A percentile compares a stretch with the other conserved stretches of the same genome.
These are phyloP conservation scores for Eugnorisma glareosa DNA, from an alignment of 2,888 invertebrate genomes.

Conservation along the genomic window DNA sequence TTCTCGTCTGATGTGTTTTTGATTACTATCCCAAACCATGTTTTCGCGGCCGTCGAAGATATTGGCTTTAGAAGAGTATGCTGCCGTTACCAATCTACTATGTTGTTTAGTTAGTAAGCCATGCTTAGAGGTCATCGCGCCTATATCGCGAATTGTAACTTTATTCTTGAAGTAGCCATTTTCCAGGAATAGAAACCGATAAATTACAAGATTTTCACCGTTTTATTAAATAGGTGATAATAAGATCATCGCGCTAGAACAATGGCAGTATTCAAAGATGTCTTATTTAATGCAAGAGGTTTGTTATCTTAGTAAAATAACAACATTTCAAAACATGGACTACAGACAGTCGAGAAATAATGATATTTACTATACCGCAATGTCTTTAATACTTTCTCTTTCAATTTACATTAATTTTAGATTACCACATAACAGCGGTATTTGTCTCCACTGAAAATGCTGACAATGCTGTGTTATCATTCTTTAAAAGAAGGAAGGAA, in stretches of 20 bases:
- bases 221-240: background rate
- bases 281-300: background rate
- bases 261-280: background rate
- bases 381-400: conserved; percentile 45
- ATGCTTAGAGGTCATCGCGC: background rate
- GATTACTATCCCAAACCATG: conserved; percentile 48
- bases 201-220: background rate
- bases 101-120: conserved; percentile 1
- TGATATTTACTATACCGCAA: conserved; percentile 30
- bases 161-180: background rate
- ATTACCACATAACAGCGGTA: conserved; percentile 1
- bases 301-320: background rate
- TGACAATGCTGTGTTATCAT: conserved; percentile 20
- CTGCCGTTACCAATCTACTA: background rate
- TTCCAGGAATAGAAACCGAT: background rate
- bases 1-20: conserved; percentile 59
- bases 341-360: conserved; percentile 9
- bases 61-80: conserved; percentile 9
- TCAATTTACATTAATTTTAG: conserved; percentile 17
- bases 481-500: conserved; percentile 59
- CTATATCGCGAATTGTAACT: background rate
- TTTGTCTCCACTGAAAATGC: background rate
- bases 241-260: background rate
- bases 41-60: conserved; percentile 31
- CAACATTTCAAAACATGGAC: background rate